Evolutionary conservation across 2,797 vertebrate genomes (phyloP), one percentile per base, ranked within the genome.

Genomic region (Argyrosomus regius): DNA sequence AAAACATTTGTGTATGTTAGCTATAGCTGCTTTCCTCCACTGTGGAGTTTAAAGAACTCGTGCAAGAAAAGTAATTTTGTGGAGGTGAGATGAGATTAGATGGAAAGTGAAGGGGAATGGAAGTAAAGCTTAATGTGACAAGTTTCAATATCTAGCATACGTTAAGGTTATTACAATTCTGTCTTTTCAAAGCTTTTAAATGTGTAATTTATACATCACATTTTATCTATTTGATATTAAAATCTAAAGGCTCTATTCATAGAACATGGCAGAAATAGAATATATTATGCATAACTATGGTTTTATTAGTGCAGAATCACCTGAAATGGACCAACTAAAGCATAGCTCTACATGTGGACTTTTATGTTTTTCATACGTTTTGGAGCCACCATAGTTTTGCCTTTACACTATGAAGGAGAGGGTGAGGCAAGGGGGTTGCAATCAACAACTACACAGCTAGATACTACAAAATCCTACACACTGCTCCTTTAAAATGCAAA

Each of bases 401-500:
- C 35, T 39, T 39, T 39, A 39, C 35, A 39, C 35, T 9, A 39
- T 39, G 8, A 39, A 39, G 35, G 35, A 35, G 8, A 39, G 8
- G 35, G 35, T 39, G 35, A 39, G 35, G 0, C 35, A 39, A 39
- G 35, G 35, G 35, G 35, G 8, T 9, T 39, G 35, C 35, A 39
- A 39, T 39, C 35, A 39, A 35, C 31, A 1, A 35, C 6, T 7
- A 35, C 31, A 7, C 31, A 35, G 31, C 31, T 7, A 35, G 31
- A 35, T 35, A 35, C 31, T 35, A 35, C 31, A 39, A 39, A 39
- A 39, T 39, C 35, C 35, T 39, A 8, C 35, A 9, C 35, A 39
- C 35, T 39, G 35, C 8, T 39, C 35, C 50, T 77, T 73, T 54
- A 20, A 80, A 77, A 81, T 70, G 8, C 61, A 60, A 75, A 68